A percentile compares a stretch with the other conserved stretches of the same genome.
Conservation (phyloP, 2,888 invertebrate species). For the Keiferia lycopersicella region DNA sequence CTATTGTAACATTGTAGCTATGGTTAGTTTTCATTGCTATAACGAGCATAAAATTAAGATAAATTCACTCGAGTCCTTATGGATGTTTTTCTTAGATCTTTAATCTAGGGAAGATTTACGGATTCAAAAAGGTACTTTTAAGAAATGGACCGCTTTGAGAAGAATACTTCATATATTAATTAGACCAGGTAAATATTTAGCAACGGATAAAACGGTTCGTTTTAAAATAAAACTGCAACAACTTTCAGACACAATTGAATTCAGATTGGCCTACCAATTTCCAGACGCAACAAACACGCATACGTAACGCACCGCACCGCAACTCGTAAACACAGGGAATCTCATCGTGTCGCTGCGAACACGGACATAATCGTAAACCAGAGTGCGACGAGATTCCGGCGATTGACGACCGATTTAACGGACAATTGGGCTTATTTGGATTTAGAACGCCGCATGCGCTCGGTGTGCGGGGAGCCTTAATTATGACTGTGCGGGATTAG, state of each 20-base stretch:
- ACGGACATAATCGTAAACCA: constrained; percentile 37
- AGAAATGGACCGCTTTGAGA: too few relatives aligned
- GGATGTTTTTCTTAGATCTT: too few relatives aligned
- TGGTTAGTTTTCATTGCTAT: too few relatives aligned
- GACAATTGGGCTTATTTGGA: constrained; percentile 29
- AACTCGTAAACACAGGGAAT: constrained; percentile 30
- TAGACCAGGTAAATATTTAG: too few relatives aligned
- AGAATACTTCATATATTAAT: too few relatives aligned
- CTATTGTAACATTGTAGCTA: too few relatives aligned
- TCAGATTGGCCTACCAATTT: not conserved
- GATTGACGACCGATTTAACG: constrained; percentile 33
- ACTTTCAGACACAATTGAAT: not conserved
- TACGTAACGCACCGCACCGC: constrained; percentile 20
- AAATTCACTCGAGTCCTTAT: too few relatives aligned
- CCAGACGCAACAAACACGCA: not conserved
- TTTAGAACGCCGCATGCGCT: constrained; percentile 20
- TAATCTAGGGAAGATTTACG: too few relatives aligned
- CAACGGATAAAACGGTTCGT: too few relatives aligned
- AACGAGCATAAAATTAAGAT: too few relatives aligned
- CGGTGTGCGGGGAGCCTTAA: constrained; percentile 16
- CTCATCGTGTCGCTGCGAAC: constrained; percentile 24
- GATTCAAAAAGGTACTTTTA: too few relatives aligned
- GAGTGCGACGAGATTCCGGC: constrained; percentile 36
- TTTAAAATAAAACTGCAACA: not conserved
- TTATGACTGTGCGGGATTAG: constrained; percentile 15